Evolutionary conservation across 2,113 vertebrate genomes (phyloP), one percentile per base, ranked within the genome.

Genomic region (Petrocephalus zakoni): DNA sequence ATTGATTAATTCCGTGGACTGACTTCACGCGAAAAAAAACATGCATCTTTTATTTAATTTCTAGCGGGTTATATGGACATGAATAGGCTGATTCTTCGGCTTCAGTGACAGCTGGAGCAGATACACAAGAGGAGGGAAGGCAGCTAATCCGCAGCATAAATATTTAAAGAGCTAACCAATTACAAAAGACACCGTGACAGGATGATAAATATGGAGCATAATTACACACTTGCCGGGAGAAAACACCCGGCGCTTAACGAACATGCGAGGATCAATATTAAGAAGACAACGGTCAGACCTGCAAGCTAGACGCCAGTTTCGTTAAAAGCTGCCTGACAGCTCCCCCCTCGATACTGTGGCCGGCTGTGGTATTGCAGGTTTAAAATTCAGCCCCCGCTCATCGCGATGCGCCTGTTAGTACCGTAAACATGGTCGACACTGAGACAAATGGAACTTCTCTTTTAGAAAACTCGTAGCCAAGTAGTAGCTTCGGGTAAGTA

Each of bases 131-230:
- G 37, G 52, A 61, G 53, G 55, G 61, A 13, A 19, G 85, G 72
- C 21, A 87, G 47, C 75, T 89, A 86, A 90, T 89, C 88, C 81
- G 34, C 53, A 51, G 21, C 49, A 55, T 90, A 88, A 90, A 91
- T 89, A 90, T 90, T 91, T 91, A 88, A 89, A 42, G 72, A 87
- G 88, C 47, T 84, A 25, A 81, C 64, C 82, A 90, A 91, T 91
- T 89, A 89, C 52, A 86, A 58, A 53, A 34, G 68, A 29, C 55
- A n/a, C 81, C 49, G 88, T 81, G 68, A 56, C 83, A 85, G 17
- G 22, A 47, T 58, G 86, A 47, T 78, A 90, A 88, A 88, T 52
- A 86, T 51, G 53, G 49, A 49, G 78, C 75, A 86, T 72, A 87
- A 75, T 72, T 85, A 86, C 49, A 46, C 29, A 49, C 55, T 22